Base-by-base conservation (phyloP, 1,140 invertebrate species). In the Diorhabda carinulata region DNA sequence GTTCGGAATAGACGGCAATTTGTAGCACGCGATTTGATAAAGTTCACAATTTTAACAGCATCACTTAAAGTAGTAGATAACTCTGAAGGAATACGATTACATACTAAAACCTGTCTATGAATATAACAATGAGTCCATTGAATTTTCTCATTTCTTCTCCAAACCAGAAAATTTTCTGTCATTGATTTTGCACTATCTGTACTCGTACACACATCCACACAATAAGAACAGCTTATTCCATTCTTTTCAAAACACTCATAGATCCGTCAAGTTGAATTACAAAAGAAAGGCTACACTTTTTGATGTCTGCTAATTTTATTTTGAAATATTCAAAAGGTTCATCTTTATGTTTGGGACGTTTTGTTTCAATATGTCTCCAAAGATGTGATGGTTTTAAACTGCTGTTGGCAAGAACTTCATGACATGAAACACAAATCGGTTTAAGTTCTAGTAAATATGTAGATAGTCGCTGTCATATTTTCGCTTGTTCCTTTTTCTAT, bases 21-120 rank as follows among this genome's bases (percentile, higher is more conserved):
- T 56, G 76, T 64, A 6, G 77, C 73, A 67, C 77, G 77, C 4
- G 58, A 73, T 75, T 79, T 77, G 43, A 80, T 70, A 70, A 67
- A 59, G 66, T 80, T 78, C 9, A 78, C 78, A 61, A 79, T 68
- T 72, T 74, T 77, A 68, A 81, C 74, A n/a, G 57, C 61, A 43
- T 69, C 43, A 72, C 77, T 70, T 63, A 80, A 66, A 47, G 69
- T 70, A 52, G 5, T 52, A 9, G 45, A 5, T 52, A 52, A 52
- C 45, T 52, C 45, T 52, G 5, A 5, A 52, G 45, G 8, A 52
- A 52, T 52, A 52, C 45, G 5, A 1, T 5, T 52, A 52, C 45
- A 1, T 25, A 25, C 25, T 25, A 25, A 25, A 25, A 25, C 25
- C 25, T 25, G 25, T 25, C 25, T 25, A 25, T 25, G 25, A 25